Base-by-base conservation (phyloP, 2,113 vertebrate genomes). In the Heterocephalus glaber region DNA sequence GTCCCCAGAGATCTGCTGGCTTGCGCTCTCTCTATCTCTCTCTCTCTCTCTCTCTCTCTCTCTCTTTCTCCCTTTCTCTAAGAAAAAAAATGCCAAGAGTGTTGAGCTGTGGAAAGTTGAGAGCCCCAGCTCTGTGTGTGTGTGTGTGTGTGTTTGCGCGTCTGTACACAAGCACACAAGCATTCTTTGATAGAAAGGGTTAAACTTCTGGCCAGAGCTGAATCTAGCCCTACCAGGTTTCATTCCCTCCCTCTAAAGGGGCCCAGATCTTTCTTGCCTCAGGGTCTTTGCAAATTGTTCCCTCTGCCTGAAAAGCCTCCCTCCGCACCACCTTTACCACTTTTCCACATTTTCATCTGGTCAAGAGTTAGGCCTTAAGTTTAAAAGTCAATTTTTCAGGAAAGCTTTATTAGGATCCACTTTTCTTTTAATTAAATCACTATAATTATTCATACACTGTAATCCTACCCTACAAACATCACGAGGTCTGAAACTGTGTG, bases 361-460 rank as follows among this genome's bases (percentile, higher is more conserved):
- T 61, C 77, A 94, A 88, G 77, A 79, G 38, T 95, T 56, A 85
- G 81, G 33, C 52, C 70, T 70, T 60, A 97, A 85, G 70, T 72
- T 95, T 81, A 76, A 87, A 97, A 86, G 41, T 38, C 65, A 72
- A 0, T 93, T 92, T 85, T 56, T 72, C 41, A 38, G 72, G 63
- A 94, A 66, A 22, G 22, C n/a, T 86, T 91, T 83, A 41, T 61
- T 52, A 38, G 52, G 33, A 89, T 86, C 47, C 24, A 26, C 52
- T 92, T 84, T 90, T 20, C 30, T 89, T 95, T n/a, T 68, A 47
- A 56, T 93, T 84, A 61, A 94, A 88, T 79, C 76, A 38, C 35
- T 65, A 0, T 63, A 47, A 76, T 81, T 87, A 28, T 24, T 72
- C 63, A 47, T 68, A 72, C 70, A 7, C 26, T 58, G 44, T 89